A percentile compares a stretch with the other conserved stretches of the same genome.
These are phyloP conservation scores for Grammomys surdaster DNA, from an alignment of 2,113 vertebrate genomes.

Conservation along the genomic window DNA sequence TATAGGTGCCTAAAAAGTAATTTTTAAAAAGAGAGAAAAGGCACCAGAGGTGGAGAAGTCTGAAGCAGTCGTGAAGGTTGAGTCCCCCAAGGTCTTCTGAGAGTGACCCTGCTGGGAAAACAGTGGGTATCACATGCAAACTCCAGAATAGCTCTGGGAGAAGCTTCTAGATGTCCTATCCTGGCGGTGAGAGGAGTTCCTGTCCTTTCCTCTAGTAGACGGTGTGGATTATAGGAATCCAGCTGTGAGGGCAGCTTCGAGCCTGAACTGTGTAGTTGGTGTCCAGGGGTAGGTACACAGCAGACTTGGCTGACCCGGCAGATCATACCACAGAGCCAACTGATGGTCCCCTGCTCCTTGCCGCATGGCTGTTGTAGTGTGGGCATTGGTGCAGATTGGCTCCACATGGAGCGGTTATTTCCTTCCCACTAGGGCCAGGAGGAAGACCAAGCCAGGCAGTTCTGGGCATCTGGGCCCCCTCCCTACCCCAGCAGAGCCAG, in stretches of 20 bases:
- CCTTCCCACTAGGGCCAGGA: neutral
- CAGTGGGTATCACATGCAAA: neutral
- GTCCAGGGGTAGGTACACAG: neutral
- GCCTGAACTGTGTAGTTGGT: neutral
- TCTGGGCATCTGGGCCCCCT: neutral
- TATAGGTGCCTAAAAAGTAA: neutral
- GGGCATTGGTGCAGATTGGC: neutral
- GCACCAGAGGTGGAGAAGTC: neutral
- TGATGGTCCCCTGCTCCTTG: neutral
- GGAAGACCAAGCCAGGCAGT: neutral
- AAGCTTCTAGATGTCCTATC: neutral
- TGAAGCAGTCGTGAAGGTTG: neutral
- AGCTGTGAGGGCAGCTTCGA: fast-evolving
- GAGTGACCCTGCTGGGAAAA: too few species aligned
- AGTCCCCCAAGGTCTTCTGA: neutral
- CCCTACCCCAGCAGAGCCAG: neutral
- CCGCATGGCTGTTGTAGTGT: too few species aligned
- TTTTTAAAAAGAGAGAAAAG: neutral
- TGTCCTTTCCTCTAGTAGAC: too few species aligned
- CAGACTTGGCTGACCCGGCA: neutral
- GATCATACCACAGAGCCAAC: too few species aligned
- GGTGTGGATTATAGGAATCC: neutral
- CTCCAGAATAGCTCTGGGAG: neutral
- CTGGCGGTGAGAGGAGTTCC: too few species aligned
- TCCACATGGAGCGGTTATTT: neutral